Conservation (phyloP, 2,797 vertebrate genomes). For the Buphagus erythrorhynchus region DNA sequence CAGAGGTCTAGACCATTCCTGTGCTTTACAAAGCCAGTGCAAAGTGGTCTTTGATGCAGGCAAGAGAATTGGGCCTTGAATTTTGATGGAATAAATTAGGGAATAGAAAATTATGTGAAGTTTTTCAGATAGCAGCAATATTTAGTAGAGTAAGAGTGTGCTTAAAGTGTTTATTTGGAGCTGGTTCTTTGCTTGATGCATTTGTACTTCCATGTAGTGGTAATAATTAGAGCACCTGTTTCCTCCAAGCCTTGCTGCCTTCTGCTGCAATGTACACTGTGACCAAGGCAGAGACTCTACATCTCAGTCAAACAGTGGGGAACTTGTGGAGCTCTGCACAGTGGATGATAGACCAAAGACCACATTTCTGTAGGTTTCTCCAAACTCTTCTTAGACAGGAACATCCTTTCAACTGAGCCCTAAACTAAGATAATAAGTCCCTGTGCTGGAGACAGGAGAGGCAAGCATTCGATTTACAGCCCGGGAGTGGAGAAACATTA, state of each 20-base stretch:
- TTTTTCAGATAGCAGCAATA: not conserved
- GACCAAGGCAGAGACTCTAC: conserved; percentile 31
- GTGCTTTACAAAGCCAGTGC: not conserved
- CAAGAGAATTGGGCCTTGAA: not conserved
- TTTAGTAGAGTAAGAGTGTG: not conserved
- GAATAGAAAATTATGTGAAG: not conserved
- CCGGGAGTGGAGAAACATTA: not conserved
- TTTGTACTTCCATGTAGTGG: not conserved
- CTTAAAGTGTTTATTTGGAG: not conserved
- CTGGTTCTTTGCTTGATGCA: not conserved
- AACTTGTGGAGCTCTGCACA: not conserved
- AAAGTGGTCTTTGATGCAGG: not conserved
- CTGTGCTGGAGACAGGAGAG: not conserved
- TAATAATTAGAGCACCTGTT: not conserved
- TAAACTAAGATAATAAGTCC: conserved; percentile 10
- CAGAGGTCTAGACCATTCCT: not conserved
- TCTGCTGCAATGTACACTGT: conserved; percentile 16
- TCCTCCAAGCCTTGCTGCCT: conserved; percentile 39
- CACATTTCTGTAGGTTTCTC: not conserved
- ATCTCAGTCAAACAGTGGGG: conserved; percentile 1
- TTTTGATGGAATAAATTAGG: not conserved
- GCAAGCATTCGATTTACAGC: not conserved
- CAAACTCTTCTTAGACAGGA: conserved; percentile 30
- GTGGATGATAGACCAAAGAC: not conserved
- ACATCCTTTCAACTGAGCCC: conserved; percentile 9